A percentile compares a stretch with the other conserved stretches of the same genome.
These are phyloP conservation scores for Spialia ferax DNA, from an alignment of 2,888 invertebrate genomes.

Conservation along the genomic window DNA sequence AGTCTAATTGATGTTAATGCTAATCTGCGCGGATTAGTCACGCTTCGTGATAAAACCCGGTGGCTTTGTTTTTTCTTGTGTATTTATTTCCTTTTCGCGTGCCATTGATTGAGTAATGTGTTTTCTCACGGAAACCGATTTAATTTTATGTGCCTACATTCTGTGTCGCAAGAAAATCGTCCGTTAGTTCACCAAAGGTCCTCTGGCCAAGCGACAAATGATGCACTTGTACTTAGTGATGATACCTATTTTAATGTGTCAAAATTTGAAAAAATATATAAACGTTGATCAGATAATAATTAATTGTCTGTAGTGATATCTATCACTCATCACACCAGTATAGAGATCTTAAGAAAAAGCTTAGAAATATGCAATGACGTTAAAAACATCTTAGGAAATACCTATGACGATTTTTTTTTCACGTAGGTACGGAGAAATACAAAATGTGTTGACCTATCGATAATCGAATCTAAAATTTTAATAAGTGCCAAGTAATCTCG, in stretches of 20 bases:
- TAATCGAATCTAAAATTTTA: not conserved
- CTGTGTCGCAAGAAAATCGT: not conserved
- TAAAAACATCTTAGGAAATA: no score
- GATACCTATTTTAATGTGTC: no score
- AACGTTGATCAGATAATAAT: not conserved
- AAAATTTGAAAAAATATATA: no score
- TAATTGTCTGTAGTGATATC: no score
- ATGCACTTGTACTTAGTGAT: not conserved
- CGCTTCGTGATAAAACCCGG: conserved; percentile 11
- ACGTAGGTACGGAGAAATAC: no score
- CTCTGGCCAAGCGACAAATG: not conserved
- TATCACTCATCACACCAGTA: no score
- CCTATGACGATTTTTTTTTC: no score
- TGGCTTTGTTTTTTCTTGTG: conserved; percentile 38
- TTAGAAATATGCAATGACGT: no score
- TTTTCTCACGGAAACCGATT: conserved; percentile 46
- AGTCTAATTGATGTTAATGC: not conserved
- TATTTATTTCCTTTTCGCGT: conserved; percentile 46
- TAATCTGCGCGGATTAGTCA: conserved; percentile 11
- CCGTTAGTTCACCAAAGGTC: not conserved
- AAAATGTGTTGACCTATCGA: no score
- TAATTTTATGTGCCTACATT: not conserved
- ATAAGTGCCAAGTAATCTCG: not conserved
- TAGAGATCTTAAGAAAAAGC: no score
- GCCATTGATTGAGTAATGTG: conserved; percentile 47